Percentiles rank a stretch among this genome's conserved stretches.
phyloP scores from a whole-genome alignment of 2,113 vertebrate species.

The Romanogobio albipinnatus region DNA sequence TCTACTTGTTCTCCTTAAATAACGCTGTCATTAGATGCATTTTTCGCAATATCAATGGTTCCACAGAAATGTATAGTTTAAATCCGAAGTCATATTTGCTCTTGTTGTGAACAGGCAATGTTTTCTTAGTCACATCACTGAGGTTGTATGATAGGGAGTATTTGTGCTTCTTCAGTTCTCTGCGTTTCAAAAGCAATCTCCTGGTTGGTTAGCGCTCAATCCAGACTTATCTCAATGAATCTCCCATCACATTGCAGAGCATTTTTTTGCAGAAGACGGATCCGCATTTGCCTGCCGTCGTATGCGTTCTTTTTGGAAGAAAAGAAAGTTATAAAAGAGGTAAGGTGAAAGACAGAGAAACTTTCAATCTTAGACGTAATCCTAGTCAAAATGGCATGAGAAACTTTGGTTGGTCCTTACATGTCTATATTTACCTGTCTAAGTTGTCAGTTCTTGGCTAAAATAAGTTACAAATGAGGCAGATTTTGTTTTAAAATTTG shows the following conservation, averaged over 20 bases:
- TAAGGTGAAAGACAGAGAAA: not conserved
- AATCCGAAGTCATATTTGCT: not conserved
- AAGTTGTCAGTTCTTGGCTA: not conserved
- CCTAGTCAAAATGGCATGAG: not conserved
- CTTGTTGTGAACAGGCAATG: slow-evolving; percentile 4
- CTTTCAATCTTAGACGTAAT: not conserved
- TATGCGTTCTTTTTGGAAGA: slow-evolving; percentile 80
- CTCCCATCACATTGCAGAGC: slow-evolving; percentile 78
- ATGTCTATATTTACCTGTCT: no score
- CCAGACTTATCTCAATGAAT: not conserved
- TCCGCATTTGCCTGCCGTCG: slow-evolving; percentile 84
- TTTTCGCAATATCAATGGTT: not conserved
- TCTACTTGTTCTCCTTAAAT: not conserved
- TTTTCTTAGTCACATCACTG: not conserved
- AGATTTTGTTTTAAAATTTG: no score
- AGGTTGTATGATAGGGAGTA: not conserved
- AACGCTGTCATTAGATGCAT: no score
- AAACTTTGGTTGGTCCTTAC: not conserved
- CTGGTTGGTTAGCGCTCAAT: not conserved
- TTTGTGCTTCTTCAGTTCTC: not conserved
- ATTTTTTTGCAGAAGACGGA: slow-evolving; percentile 75
- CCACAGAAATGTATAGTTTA: not conserved
- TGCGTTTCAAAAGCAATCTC: not conserved
- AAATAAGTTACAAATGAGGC: not conserved
- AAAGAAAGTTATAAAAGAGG: not conserved